Base-by-base conservation (phyloP, 2,797 vertebrate genomes). In the Calcarius lapponicus region DNA sequence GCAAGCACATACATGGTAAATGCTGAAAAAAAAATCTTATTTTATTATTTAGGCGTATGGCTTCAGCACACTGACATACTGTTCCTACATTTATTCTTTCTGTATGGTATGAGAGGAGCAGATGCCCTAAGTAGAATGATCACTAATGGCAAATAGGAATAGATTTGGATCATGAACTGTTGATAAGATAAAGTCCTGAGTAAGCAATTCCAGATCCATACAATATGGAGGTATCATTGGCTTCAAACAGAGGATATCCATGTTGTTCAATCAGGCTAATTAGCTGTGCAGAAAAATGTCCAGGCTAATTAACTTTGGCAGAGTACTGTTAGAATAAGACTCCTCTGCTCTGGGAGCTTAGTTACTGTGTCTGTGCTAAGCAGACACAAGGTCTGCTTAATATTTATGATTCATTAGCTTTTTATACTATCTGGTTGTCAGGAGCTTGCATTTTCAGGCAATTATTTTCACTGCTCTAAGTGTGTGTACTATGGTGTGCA, bases 331-430 rank as follows among this genome's bases (percentile, higher is more conserved):
- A 74, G 76, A 94, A 73, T 60, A 72, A 69, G 60, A 86, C 61
- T 90, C 9, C 15, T 31, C 36, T 88, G 43, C 36, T 78, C 53
- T 74, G 29, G 32, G 17, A 92, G 5, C 38, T 8, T 67, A 38
- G 45, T 67, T 86, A 80, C 22, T 38, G 20, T 32, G 43, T 69
- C 54, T 61, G 25, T 57, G 64, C 36, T 28, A 84, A 91, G 56
- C 47, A 88, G 36, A 78, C 14, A 7, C 62, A 85, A 85, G 69
- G 56, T 83, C 36, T 89, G 28, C 69, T 94, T 95, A 95, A 83
- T 92, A 74, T 73, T 90, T 94, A 81, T 83, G 36, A 67, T 80
- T 76, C 57, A 50, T 90, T 94, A 88, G n/a, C 38, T 18, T 80
- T 93, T 95, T 80, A 47, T 96, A 48, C 69, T 89, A 28, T 17